phyloP scores from a whole-genome alignment of 2,888 invertebrate genomes.

The Rhamnusium bicolor region DNA sequence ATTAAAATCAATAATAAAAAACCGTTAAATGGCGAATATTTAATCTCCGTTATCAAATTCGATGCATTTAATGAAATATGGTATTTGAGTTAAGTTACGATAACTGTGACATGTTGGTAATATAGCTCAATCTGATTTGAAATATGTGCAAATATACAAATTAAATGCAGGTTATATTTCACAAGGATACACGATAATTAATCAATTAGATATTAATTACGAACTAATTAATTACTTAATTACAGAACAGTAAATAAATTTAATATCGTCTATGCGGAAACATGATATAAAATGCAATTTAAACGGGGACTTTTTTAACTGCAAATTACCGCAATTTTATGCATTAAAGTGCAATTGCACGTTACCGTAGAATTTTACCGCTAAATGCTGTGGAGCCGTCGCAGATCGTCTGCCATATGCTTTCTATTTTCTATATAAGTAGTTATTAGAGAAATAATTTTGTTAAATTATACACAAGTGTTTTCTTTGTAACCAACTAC shows the following conservation, averaged over 20 bases:
- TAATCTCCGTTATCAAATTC: background rate
- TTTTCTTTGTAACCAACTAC: background rate
- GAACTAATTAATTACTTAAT: background rate
- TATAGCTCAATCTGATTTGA: slow-evolving; percentile 21
- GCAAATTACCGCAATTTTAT: slow-evolving; percentile 9
- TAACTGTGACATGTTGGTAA: slow-evolving; percentile 13
- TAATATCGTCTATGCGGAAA: background rate
- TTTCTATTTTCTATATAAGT: slow-evolving; percentile 10
- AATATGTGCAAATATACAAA: slow-evolving; percentile 9
- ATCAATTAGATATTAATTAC: slow-evolving; percentile 12
- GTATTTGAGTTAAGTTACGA: background rate
- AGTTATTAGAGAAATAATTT: slow-evolving; percentile 17
- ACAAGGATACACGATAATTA: background rate
- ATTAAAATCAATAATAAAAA: background rate
- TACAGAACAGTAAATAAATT: background rate
- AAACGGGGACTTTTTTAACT: background rate
- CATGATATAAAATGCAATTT: background rate
- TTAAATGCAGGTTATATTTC: slow-evolving; percentile 19
- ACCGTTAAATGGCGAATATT: background rate
- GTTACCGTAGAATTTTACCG: slow-evolving; percentile 7
- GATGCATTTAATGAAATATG: background rate
- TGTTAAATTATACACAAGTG: background rate
- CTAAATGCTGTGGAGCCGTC: slow-evolving; percentile 6
- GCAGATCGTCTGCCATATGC: slow-evolving; percentile 18
- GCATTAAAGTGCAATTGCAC: background rate